Evolutionary conservation across 35 echinoderm and acorn worm genomes (phyloP).

Genomic region (Apostichopus parvimensis): DNA sequence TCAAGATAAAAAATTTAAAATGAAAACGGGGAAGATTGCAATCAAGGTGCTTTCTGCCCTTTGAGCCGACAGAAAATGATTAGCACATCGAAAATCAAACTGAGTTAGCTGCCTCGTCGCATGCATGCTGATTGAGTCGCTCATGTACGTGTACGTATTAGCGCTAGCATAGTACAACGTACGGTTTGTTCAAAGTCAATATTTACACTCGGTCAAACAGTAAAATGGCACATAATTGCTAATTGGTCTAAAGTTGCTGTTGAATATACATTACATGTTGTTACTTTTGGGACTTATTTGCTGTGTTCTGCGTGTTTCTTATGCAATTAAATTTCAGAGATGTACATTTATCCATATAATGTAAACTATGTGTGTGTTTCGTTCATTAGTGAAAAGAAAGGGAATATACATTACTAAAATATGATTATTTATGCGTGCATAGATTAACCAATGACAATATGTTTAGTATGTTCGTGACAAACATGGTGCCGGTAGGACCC

Average conservation of each 20-base stretch:
- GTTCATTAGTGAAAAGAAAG: not conserved
- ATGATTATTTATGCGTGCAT: not conserved
- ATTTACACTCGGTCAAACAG: constrained; percentile 45
- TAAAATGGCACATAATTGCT: constrained; percentile 54
- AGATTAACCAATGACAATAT: not conserved
- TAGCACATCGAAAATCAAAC: not conserved
- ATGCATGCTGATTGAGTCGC: not conserved
- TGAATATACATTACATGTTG: not conserved
- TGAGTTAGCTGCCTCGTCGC: not conserved
- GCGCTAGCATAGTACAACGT: not conserved
- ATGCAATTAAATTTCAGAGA: not conserved
- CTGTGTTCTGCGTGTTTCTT: not conserved
- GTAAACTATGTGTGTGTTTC: not conserved
- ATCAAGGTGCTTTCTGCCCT: constrained; percentile 26
- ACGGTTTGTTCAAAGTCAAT: not conserved
- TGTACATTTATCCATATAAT: not conserved
- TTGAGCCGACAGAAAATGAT: constrained; percentile 35
- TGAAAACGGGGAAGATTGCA: not conserved
- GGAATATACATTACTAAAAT: not conserved
- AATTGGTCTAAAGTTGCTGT: constrained; percentile 42
- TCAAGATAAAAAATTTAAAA: constrained; percentile 43
- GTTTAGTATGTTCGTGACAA: not conserved
- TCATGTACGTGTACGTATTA: not conserved
- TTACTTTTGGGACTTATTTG: not conserved
- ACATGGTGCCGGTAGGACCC: no score